These are phyloP conservation scores for Patella ulyssiponensis DNA, from an alignment of 2,888 invertebrate species.

Conservation along the genomic window DNA sequence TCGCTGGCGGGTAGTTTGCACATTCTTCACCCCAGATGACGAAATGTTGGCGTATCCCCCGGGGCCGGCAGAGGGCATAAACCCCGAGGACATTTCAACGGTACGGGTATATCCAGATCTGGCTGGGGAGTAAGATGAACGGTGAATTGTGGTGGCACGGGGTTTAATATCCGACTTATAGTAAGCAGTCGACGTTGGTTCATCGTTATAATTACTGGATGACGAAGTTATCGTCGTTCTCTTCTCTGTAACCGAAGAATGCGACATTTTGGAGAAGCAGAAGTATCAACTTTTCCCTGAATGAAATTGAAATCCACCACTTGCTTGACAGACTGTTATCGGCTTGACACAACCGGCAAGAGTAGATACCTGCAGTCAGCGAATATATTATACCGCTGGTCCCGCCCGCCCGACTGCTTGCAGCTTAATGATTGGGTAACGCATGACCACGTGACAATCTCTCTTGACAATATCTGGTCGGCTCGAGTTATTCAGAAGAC, in stretches of 20 bases:
- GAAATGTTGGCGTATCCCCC: constrained; percentile 62
- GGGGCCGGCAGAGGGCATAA: constrained; percentile 40
- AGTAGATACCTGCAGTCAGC: too few relatives aligned
- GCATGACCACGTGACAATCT: too few relatives aligned
- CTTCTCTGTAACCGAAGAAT: constrained; percentile 16
- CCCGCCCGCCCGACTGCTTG: too few relatives aligned
- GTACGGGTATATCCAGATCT: constrained; percentile 45
- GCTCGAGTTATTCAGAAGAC: too few relatives aligned
- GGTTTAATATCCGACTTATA: constrained; percentile 57
- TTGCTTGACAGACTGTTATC: too few relatives aligned
- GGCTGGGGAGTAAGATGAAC: constrained; percentile 40
- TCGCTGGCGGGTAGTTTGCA: constrained; percentile 72
- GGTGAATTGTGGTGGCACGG: constrained; percentile 46
- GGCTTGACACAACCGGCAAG: too few relatives aligned
- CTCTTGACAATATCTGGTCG: too few relatives aligned
- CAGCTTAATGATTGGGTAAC: too few relatives aligned
- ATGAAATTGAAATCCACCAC: too few relatives aligned
- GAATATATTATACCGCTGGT: too few relatives aligned
- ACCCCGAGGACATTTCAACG: constrained; percentile 52
- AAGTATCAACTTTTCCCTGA: too few relatives aligned
- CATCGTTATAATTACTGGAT: neutral
- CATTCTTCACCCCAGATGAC: constrained; percentile 68
- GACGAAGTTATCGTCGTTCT: constrained; percentile 13
- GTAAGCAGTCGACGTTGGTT: constrained; percentile 18
- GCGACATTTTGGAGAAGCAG: neutral